These are phyloP conservation scores for Bembecia ichneumoniformis DNA, from an alignment of 2,888 invertebrate genomes.

Conservation along the genomic window DNA sequence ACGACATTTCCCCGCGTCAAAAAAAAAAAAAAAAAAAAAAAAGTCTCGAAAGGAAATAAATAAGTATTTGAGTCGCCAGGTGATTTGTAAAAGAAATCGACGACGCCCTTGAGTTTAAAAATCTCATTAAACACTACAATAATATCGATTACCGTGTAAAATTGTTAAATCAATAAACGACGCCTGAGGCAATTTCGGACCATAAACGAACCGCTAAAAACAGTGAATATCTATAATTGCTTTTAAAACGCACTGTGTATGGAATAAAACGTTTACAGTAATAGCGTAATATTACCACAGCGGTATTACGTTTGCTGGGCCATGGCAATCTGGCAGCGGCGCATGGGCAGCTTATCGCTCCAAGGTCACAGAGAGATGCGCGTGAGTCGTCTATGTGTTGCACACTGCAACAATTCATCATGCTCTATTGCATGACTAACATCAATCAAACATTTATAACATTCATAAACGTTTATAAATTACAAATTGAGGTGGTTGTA, in stretches of 20 bases:
- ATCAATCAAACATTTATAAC: neutral
- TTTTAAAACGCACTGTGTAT: conserved; percentile 18
- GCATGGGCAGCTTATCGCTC: conserved; percentile 19
- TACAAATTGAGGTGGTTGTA: too few species aligned
- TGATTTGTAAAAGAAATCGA: too few species aligned
- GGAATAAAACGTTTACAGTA: conserved; percentile 22
- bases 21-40: too few species aligned
- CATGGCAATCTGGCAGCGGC: conserved; percentile 13
- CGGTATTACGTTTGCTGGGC: conserved; percentile 7
- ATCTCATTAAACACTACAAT: neutral
- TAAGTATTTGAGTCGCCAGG: too few species aligned
- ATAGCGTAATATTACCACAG: conserved; percentile 9
- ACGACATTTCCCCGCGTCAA: too few species aligned
- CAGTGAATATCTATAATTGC: conserved; percentile 17
- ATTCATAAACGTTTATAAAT: too few species aligned
- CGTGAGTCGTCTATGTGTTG: conserved; percentile 13
- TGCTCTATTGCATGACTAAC: neutral
- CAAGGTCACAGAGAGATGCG: conserved; percentile 29
- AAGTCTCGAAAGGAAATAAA: neutral
- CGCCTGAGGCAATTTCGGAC: conserved; percentile 3
- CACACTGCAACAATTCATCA: neutral
- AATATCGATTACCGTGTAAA: neutral
- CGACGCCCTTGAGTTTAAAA: neutral
- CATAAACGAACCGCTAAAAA: conserved; percentile 21
- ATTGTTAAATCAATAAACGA: neutral